A percentile compares a stretch with the other conserved stretches of the same genome.
Evolutionary conservation across 2,113 vertebrate species (phyloP).

Genomic region (Amblyornis subalaris): DNA sequence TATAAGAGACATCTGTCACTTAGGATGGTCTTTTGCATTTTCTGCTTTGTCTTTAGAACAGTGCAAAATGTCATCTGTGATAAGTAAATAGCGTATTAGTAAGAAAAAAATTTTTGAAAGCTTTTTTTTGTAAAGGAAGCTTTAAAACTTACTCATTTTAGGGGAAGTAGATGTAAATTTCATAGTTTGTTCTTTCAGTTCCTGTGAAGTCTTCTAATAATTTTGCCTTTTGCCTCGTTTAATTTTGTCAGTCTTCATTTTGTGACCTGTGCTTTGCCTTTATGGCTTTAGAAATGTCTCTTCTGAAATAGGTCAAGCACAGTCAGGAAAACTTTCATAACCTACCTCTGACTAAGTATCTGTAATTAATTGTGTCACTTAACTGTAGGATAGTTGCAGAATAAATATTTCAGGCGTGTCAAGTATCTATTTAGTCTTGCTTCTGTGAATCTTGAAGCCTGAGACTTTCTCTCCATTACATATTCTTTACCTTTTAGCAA

Average conservation of each 20-base stretch:
- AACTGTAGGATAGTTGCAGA: background rate
- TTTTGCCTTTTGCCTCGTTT: background rate
- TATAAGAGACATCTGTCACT: background rate
- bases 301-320: background rate
- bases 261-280: background rate
- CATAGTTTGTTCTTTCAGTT: background rate
- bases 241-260: background rate
- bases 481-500: conserved; percentile 30
- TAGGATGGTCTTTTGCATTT: background rate
- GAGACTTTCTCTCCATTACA: background rate
- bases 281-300: background rate
- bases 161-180: background rate
- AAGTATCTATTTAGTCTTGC: background rate
- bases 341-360: background rate
- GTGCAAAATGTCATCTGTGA: background rate
- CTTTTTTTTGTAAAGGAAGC: too few species aligned
- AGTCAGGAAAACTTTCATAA: background rate
- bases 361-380: background rate
- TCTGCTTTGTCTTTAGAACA: background rate
- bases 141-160: too few species aligned
- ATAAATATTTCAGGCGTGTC: background rate
- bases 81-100: background rate
- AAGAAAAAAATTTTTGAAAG: background rate
- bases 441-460: background rate
- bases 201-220: background rate